phyloP scores from a whole-genome alignment of 2,113 vertebrate genomes.

The Triplophysa tibetana region DNA sequence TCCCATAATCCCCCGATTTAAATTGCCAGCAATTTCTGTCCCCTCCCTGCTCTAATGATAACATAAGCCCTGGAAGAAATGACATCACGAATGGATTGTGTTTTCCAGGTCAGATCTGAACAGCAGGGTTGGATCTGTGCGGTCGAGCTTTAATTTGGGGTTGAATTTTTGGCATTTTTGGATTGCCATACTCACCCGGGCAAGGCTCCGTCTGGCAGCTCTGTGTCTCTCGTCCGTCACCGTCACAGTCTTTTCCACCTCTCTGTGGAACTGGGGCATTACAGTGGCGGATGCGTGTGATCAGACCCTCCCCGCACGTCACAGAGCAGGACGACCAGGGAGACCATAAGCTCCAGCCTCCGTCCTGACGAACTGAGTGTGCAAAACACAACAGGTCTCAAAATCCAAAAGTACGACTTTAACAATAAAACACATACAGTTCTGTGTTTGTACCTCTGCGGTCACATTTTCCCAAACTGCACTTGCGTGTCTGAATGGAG shows the following conservation, averaged over 20 bases:
- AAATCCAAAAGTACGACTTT: too few relatives aligned
- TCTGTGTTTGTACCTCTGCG: slow-evolving; percentile 78
- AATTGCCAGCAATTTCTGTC: slow-evolving; percentile 38
- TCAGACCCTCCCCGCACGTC: slow-evolving; percentile 85
- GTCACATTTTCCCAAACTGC: slow-evolving; percentile 86
- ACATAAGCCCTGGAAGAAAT: slow-evolving; percentile 53
- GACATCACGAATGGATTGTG: slow-evolving; percentile 45
- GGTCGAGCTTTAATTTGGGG: background rate
- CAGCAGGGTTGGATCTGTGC: slow-evolving; percentile 24
- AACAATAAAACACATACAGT: slow-evolving; percentile 4
- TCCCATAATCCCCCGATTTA: slow-evolving; percentile 42
- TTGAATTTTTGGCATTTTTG: background rate
- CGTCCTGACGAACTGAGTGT: slow-evolving; percentile 80
- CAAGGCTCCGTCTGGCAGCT: slow-evolving; percentile 79
- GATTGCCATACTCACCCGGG: slow-evolving; percentile 75
- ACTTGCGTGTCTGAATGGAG: slow-evolving; percentile 90
- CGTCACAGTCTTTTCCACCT: slow-evolving; percentile 82
- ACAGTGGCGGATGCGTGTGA: slow-evolving; percentile 91
- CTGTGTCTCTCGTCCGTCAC: slow-evolving; percentile 81
- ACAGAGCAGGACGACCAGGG: slow-evolving; percentile 95
- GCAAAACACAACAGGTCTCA: slow-evolving; percentile 1
- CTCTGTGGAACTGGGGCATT: slow-evolving; percentile 87
- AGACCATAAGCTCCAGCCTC: slow-evolving; percentile 95
- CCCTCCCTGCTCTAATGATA: slow-evolving; percentile 39
- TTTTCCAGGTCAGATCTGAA: slow-evolving; percentile 20